Base-by-base conservation (phyloP, 2,797 vertebrate species). In the Telmatherina bonti region DNA sequence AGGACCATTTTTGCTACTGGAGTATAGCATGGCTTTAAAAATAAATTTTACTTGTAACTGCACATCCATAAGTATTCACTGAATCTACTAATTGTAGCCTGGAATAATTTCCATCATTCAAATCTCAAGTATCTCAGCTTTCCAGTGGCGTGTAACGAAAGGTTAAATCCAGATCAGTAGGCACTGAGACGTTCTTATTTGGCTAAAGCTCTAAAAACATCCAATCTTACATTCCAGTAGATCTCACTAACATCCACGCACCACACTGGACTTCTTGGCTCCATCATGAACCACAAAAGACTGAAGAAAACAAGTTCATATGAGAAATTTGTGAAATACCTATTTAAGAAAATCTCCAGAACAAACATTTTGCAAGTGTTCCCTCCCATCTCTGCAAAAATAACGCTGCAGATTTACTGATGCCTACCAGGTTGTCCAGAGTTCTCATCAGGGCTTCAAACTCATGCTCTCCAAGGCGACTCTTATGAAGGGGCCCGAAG, bases 371-470 rank as follows among this genome's bases (percentile, higher is more conserved):
- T 49, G 47, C 3, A 12, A 6, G 9, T 49, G 49, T 62, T 13
- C 12, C 30, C 22, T 16, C 7, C 15, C 24, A 29, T 49, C 56
- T n/a, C 27, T 20, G 16, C 29, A 20, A n/a, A 36, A 4, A 1
- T 15, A 49, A 11, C 1, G 47, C 49, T 22, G 16, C 7, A 60
- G 15, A 12, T 24, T 0, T 15, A 26, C 1, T 10, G 61, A 16
- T 26, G 18, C 95, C 90, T 83, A 99, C 98, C 93, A 99, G 85
- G 86, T 99, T 99, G 91, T 99, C 98, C 88, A 99, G 74, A 89
- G 97, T 99, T 90, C 98, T 96, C 98, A 99, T 98, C 26, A 99
- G 95, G 7, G 97, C 98, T 85, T 99, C 98, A 5, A 99, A 99
- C 72, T 99, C 97, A 0, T 99, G 97, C 73, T 99, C 97, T 5